phyloP scores from a whole-genome alignment of 2,888 invertebrate genomes.

The Callinectes sapidus region DNA sequence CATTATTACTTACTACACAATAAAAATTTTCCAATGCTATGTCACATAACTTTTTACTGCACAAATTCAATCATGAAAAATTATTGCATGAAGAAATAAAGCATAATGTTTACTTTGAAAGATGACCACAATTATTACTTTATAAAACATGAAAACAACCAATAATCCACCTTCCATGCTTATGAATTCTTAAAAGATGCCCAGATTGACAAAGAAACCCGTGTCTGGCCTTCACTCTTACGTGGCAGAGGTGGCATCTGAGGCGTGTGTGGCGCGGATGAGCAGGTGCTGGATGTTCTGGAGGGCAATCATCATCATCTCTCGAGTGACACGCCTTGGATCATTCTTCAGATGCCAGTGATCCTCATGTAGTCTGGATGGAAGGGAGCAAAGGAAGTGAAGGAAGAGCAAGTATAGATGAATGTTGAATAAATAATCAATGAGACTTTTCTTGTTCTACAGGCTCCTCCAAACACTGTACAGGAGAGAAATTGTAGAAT shows the following conservation, averaged over 20 bases:
- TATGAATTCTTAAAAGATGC: background rate
- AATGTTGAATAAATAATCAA: too few relatives aligned
- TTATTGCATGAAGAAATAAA: too few relatives aligned
- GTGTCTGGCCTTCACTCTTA: conserved; percentile 66
- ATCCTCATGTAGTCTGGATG: conserved; percentile 82
- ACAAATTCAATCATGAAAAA: too few relatives aligned
- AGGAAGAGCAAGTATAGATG: background rate
- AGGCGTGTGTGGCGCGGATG: conserved; percentile 83
- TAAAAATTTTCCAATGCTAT: too few relatives aligned
- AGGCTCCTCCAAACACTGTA: too few relatives aligned
- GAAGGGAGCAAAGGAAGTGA: background rate
- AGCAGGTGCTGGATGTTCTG: conserved; percentile 89
- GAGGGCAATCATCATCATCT: conserved; percentile 92
- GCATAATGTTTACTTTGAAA: too few relatives aligned
- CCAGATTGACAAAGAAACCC: background rate
- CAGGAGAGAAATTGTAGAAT: too few relatives aligned
- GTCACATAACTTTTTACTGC: background rate
- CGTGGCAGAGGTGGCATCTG: conserved; percentile 77
- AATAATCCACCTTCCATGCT: background rate
- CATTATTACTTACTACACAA: background rate
- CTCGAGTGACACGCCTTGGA: conserved; percentile 81
- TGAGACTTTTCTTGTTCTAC: too few relatives aligned
- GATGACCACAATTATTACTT: background rate
- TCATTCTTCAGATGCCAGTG: conserved; percentile 84
- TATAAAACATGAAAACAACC: background rate